A percentile compares a stretch with the other conserved stretches of the same genome.
phyloP scores from a whole-genome alignment of 2,113 vertebrate genomes.

The Baryphthengus martii region DNA sequence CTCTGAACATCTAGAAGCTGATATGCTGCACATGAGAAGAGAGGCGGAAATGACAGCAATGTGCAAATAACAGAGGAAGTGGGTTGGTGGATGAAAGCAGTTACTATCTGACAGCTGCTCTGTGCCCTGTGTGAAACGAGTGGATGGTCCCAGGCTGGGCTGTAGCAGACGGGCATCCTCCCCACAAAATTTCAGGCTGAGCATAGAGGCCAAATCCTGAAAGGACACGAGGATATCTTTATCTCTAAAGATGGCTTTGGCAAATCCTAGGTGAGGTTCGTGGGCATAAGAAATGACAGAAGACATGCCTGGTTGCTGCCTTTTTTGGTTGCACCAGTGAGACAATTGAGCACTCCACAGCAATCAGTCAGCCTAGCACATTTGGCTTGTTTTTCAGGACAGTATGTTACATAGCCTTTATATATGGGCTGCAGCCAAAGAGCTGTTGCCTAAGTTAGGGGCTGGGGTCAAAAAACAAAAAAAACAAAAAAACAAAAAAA shows the following conservation, averaged over 20 bases:
- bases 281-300: fast-evolving
- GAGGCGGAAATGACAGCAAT: neutral
- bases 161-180: neutral
- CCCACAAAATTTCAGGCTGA: neutral
- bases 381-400: neutral
- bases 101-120: neutral
- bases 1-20: neutral
- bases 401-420: fast-evolving
- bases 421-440: neutral
- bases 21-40: neutral
- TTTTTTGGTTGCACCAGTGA: neutral
- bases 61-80: neutral
- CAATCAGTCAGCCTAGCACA: neutral
- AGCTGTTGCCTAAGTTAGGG: neutral
- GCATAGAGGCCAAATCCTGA: neutral
- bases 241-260: neutral
- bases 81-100: neutral
- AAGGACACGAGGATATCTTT: neutral
- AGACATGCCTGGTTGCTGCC: fast-evolving
- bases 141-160: neutral
- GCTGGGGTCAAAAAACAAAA: neutral
- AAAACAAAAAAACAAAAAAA: too few species aligned
- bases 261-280: neutral
- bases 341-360: neutral
- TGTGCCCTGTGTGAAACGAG: neutral